Percentiles rank a stretch among this genome's conserved stretches.
Conservation (phyloP, 2,113 vertebrate species). For the Cariama cristata region DNA sequence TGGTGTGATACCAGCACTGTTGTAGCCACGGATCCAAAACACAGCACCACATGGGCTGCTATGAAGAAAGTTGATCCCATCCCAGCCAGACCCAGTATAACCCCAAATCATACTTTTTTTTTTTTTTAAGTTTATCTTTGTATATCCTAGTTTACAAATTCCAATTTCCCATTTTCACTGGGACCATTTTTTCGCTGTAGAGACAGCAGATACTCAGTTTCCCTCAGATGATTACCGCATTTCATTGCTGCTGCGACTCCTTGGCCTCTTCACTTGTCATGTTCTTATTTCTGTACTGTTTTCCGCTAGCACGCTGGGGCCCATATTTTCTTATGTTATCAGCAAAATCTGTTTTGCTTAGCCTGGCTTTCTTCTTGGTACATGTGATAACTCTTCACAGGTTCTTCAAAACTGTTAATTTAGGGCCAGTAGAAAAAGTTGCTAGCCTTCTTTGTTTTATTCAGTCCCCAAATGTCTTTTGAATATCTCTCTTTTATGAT, state of each 20-base stretch:
- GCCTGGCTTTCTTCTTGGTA: background rate
- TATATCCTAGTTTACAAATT: background rate
- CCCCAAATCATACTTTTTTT: background rate
- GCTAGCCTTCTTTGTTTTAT: background rate
- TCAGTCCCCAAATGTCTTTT: background rate
- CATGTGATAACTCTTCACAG: background rate
- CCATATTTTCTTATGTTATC: background rate
- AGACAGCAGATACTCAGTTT: fast-evolving
- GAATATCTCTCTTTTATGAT: background rate
- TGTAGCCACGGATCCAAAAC: background rate
- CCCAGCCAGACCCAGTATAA: background rate
- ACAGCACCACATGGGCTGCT: fast-evolving
- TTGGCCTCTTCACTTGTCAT: background rate
- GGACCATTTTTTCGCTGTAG: background rate
- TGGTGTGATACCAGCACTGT: background rate
- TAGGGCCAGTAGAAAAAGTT: background rate
- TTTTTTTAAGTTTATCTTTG: background rate
- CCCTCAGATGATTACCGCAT: background rate
- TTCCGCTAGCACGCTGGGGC: background rate
- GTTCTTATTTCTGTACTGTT: background rate
- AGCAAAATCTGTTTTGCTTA: background rate
- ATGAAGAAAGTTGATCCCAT: background rate
- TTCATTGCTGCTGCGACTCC: background rate
- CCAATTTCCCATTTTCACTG: background rate
- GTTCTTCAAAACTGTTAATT: background rate